Evolutionary conservation across 2,797 vertebrate genomes (phyloP), one percentile per base, ranked within the genome.

Genomic region (Urocyon cinereoargenteus): DNA sequence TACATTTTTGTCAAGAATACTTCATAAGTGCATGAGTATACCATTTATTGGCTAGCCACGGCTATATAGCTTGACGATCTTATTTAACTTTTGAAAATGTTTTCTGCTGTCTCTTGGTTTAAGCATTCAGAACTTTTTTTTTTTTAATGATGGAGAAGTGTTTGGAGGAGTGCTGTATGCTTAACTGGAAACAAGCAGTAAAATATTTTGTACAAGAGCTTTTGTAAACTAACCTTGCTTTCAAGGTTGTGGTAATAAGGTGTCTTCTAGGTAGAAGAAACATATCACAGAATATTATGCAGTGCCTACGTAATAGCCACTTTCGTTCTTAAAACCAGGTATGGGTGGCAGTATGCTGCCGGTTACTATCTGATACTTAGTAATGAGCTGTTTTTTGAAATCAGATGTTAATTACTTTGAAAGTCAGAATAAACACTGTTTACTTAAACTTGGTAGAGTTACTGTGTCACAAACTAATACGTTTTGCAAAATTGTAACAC

Each of bases 101-200:
- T 83, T 94, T 96, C 28, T 75, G 16, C 26, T 15, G 1, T 96
- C 64, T 91, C 3, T 68, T 92, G 49, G 40, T 82, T 86, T 92
- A 62, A 26, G 14, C 22, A 28, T 64, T 90, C 26, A 85, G n/a
- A 93, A 22, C n/a, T 13, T 66, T 78, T 68, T 53, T 53, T 53
- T 53, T 97, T 49, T 92, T 86, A 96, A 72, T 89, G 79, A 51
- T 88, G 92, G 66, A 86, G 31, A 79, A 82, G 31, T 75, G 24
- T 73, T 92, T 53, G 36, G 28, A 81, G n/a, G 59, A 85, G 61
- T 28, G 49, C 36, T 66, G 18, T 82, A 62, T 82, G 51, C 24
- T 95, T n/a, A 91, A 55, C 62, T 96, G 64, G 31, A 94, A 66
- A 91, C 72, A 84, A 3, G 34, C 59, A 66, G 24, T 91, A 49